A percentile compares a stretch with the other conserved stretches of the same genome.
These are phyloP conservation scores for Trogon melanurus DNA, from an alignment of 2,113 vertebrate species.

Conservation along the genomic window DNA sequence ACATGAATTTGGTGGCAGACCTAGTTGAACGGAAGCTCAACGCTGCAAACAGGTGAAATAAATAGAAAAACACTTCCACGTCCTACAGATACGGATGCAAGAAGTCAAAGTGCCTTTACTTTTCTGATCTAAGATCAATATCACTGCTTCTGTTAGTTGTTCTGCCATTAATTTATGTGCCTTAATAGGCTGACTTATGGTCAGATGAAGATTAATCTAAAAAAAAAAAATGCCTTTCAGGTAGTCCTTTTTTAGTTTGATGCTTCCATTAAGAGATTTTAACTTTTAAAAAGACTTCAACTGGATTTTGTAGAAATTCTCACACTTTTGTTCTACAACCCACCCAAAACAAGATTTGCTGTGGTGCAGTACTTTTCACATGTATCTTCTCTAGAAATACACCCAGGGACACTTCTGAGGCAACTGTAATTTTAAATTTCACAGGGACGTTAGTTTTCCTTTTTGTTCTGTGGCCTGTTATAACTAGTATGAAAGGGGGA, in stretches of 20 bases:
- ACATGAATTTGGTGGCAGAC: slow-evolving; percentile 84
- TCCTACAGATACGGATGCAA: not conserved
- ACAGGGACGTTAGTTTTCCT: accelerated
- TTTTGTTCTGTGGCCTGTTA: not conserved
- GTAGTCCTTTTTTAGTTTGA: not conserved
- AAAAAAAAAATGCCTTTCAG: not conserved
- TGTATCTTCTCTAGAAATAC: not conserved
- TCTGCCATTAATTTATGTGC: not conserved
- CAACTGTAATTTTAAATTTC: not conserved
- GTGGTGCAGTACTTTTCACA: not conserved
- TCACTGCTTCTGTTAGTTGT: not conserved
- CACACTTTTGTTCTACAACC: not conserved
- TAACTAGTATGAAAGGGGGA: not conserved
- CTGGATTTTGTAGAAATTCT: not conserved
- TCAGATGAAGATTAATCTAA: not conserved
- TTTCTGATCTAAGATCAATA: not conserved
- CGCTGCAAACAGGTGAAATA: not conserved
- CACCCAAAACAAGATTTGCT: not conserved
- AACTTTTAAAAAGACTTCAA: not conserved
- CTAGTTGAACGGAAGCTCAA: slow-evolving; percentile 55
- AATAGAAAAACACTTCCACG: not conserved
- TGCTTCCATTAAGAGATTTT: not conserved
- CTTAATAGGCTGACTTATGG: not conserved
- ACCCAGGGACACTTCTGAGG: not conserved
- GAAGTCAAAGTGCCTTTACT: not conserved